Percentiles rank a stretch among this genome's conserved stretches.
These are phyloP conservation scores for Chrysomallon squamiferum DNA, from an alignment of 1,140 invertebrate species.

Conservation along the genomic window DNA sequence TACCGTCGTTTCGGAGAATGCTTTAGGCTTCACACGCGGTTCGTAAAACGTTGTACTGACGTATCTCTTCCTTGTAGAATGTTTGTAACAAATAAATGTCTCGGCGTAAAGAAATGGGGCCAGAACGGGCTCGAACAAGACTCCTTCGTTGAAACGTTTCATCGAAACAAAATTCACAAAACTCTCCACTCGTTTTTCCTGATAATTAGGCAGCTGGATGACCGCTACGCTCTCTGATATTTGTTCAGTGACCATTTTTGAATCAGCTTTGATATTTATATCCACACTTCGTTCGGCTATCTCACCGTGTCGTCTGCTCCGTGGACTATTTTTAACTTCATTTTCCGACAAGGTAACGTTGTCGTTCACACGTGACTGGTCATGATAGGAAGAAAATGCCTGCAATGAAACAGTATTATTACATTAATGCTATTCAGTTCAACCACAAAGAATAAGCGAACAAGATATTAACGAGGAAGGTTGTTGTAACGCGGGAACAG, in stretches of 20 bases:
- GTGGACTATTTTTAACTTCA: not conserved
- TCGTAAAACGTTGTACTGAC: constrained; percentile 45
- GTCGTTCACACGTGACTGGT: not conserved
- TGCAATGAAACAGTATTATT: too few species aligned
- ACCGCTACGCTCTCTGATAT: constrained; percentile 32
- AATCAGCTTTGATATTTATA: not conserved
- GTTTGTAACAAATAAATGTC: constrained; percentile 37
- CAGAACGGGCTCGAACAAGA: constrained; percentile 33
- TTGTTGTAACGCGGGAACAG: too few species aligned
- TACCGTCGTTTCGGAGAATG: constrained; percentile 37
- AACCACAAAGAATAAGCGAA: too few species aligned
- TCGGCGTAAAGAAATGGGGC: constrained; percentile 32
- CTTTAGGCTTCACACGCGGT: constrained; percentile 32
- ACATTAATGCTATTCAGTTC: too few species aligned
- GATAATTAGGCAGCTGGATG: constrained; percentile 29
- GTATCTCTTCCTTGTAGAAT: constrained; percentile 38
- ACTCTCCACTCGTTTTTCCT: constrained; percentile 34
- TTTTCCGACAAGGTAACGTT: not conserved
- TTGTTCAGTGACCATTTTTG: constrained; percentile 25
- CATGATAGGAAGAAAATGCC: not conserved
- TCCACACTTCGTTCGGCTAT: not conserved
- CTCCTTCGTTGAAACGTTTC: constrained; percentile 37
- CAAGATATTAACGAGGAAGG: too few species aligned
- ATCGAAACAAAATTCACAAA: constrained; percentile 19
- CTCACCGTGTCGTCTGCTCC: not conserved